Percentiles rank a stretch among this genome's conserved stretches.
These are phyloP conservation scores for Cochlearius cochlearius DNA, from an alignment of 2,113 vertebrate genomes.

Conservation along the genomic window DNA sequence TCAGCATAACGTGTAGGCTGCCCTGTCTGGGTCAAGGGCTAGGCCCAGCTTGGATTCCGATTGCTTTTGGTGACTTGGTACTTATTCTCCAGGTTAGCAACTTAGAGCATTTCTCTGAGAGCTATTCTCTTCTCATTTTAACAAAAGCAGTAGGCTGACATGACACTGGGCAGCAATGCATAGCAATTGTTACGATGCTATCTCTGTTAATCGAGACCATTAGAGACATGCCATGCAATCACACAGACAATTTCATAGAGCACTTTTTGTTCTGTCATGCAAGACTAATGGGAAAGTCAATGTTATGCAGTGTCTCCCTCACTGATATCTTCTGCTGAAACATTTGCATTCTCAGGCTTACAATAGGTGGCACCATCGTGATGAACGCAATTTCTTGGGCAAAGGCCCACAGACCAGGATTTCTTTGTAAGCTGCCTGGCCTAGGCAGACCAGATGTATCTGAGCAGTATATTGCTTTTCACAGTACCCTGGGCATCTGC, in stretches of 20 bases:
- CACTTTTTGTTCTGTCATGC: background rate
- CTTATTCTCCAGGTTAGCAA: background rate
- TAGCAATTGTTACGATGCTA: rapidly evolving
- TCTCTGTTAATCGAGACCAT: background rate
- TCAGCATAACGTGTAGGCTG: background rate
- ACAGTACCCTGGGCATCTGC: background rate
- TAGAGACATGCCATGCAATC: background rate
- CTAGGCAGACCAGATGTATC: background rate
- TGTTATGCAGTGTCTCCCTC: background rate
- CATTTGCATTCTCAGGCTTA: background rate
- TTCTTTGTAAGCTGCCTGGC: background rate
- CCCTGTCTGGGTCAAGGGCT: background rate
- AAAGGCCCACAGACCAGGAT: background rate
- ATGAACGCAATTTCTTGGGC: background rate
- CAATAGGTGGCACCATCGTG: background rate
- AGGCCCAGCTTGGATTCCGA: background rate
- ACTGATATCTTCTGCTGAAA: background rate
- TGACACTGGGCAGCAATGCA: background rate
- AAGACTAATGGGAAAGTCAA: background rate
- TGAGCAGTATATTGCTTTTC: background rate
- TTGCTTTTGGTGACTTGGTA: background rate
- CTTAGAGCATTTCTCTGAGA: background rate
- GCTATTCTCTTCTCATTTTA: background rate
- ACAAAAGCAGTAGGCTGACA: background rate
- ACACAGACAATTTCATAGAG: background rate